These are phyloP conservation scores for Aradus depressus DNA, from an alignment of 2,888 invertebrate genomes.

Conservation along the genomic window DNA sequence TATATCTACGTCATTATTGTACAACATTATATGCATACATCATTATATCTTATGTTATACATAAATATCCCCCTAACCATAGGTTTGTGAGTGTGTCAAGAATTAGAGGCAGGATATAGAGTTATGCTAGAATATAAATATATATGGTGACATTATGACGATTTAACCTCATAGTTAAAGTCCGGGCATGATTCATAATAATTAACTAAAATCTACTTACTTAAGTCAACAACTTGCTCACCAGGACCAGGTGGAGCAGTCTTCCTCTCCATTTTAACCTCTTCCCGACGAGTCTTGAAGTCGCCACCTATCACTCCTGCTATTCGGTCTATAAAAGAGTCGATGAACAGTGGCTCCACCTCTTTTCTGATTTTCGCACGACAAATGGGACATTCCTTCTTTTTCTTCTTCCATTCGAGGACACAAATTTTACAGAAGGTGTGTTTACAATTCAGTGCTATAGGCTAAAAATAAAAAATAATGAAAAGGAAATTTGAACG, in stretches of 20 bases:
- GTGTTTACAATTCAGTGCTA: constrained; percentile 60
- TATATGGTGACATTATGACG: too few relatives aligned
- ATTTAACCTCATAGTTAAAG: too few relatives aligned
- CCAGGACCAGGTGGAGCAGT: constrained; percentile 36
- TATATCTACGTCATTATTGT: too few relatives aligned
- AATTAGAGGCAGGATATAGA: too few relatives aligned
- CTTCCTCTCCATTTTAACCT: constrained; percentile 43
- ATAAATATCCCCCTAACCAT: too few relatives aligned
- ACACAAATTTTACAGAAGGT: constrained; percentile 65
- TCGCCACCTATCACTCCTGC: constrained; percentile 49
- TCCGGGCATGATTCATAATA: too few relatives aligned
- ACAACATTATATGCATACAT: too few relatives aligned
- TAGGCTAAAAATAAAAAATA: constrained; percentile 38
- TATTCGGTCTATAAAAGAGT: constrained; percentile 62
- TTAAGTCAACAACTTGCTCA: too few relatives aligned
- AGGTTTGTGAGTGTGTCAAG: too few relatives aligned
- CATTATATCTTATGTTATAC: too few relatives aligned
- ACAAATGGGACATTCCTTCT: constrained; percentile 62
- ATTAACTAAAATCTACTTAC: too few relatives aligned
- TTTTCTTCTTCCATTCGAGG: constrained; percentile 54
- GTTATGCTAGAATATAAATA: too few relatives aligned
- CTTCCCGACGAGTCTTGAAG: constrained; percentile 45
- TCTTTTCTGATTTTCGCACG: constrained; percentile 41
- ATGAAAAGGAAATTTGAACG: not conserved
- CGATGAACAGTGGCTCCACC: constrained; percentile 52